Evolutionary conservation across 2,888 invertebrate genomes (phyloP).

Genomic region (Drosophila lutescens): DNA sequence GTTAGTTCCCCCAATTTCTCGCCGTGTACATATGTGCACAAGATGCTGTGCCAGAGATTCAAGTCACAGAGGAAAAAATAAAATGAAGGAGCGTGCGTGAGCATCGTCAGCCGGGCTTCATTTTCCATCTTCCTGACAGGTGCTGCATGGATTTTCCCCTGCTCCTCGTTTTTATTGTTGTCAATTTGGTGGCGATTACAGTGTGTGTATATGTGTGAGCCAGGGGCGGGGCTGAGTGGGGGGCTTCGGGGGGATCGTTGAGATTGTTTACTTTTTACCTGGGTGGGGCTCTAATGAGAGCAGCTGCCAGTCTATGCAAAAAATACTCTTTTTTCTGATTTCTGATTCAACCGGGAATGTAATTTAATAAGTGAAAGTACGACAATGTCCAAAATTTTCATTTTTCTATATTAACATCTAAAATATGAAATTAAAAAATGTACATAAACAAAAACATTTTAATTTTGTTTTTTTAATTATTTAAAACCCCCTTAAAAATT

Average conservation of each 20-base stretch:
- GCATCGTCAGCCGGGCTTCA: conserved; percentile 43
- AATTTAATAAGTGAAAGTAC: not conserved
- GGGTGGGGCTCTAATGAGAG: conserved; percentile 38
- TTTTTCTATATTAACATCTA: too few relatives aligned
- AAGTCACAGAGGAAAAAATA: conserved; percentile 49
- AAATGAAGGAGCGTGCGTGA: conserved; percentile 67
- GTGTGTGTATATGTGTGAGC: conserved; percentile 23
- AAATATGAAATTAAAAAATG: too few relatives aligned
- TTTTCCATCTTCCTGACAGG: conserved; percentile 42
- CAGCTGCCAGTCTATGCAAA: conserved; percentile 18
- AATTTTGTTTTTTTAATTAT: too few relatives aligned
- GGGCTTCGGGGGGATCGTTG: not conserved
- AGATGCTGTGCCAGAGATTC: conserved; percentile 30
- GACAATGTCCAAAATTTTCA: too few relatives aligned
- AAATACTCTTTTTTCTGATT: not conserved
- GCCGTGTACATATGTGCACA: conserved; percentile 17
- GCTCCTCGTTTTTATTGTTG: conserved; percentile 64
- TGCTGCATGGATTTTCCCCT: conserved; percentile 34
- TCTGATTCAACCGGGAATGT: not conserved
- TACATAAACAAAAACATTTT: too few relatives aligned
- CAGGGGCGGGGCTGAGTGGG: conserved; percentile 2
- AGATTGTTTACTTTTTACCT: conserved; percentile 37
- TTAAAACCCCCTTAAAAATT: too few relatives aligned
- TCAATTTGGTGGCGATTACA: conserved; percentile 72
- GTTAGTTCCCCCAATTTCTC: not conserved